Percentiles rank a stretch among this genome's conserved stretches.
Conservation (phyloP, 2,113 vertebrate species). For the Cheirogaleus medius region DNA sequence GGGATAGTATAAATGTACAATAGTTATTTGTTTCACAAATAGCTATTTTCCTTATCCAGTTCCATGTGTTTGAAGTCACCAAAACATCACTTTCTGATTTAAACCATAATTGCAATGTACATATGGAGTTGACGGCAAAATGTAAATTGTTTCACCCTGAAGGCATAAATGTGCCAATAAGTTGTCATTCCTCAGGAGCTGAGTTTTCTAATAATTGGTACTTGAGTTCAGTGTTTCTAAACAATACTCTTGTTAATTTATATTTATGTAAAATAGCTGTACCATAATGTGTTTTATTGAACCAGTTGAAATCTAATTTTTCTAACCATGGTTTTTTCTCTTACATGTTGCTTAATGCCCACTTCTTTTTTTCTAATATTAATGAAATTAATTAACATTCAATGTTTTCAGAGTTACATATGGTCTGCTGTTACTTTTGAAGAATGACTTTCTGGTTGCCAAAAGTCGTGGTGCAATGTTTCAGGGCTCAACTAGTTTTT, state of each 20-base stretch:
- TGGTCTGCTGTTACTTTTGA: background rate
- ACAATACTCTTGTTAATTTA: conserved; percentile 69
- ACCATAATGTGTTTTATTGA: conserved; percentile 69
- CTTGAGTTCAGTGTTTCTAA: conserved; percentile 69
- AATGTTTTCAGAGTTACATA: conserved; percentile 35
- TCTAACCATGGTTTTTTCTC: conserved; percentile 64
- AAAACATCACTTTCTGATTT: background rate
- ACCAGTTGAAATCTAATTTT: conserved; percentile 75
- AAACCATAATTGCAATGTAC: background rate
- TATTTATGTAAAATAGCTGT: conserved; percentile 65
- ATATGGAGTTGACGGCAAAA: background rate
- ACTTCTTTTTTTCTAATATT: conserved; percentile 75
- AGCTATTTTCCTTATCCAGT: background rate
- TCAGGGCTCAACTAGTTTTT: conserved; percentile 67
- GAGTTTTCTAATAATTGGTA: conserved; percentile 18
- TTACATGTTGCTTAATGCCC: conserved; percentile 66
- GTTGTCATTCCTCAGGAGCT: background rate
- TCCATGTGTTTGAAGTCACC: background rate
- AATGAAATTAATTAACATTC: conserved; percentile 75
- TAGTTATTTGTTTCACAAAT: conserved; percentile 22
- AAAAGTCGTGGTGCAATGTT: conserved; percentile 66
- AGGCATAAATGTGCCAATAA: background rate
- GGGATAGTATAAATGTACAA: background rate
- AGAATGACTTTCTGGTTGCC: conserved; percentile 55
- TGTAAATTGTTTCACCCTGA: background rate